phyloP scores from a whole-genome alignment of 2,113 vertebrate genomes.

The Chionomys nivalis region DNA sequence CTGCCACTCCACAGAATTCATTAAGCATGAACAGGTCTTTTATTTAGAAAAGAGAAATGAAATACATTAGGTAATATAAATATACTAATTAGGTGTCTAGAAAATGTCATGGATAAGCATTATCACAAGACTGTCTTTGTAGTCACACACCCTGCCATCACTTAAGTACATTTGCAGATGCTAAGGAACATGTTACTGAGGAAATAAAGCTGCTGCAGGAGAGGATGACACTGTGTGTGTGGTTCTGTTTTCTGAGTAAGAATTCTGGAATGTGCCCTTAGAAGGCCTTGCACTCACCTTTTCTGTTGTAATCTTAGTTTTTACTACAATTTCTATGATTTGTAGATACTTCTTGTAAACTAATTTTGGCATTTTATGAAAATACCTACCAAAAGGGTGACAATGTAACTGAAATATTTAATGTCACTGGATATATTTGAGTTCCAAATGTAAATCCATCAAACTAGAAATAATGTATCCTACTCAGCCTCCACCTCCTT shows the following conservation, averaged over 20 bases:
- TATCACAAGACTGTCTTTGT: background rate
- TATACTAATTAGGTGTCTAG: no score
- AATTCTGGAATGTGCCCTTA: background rate
- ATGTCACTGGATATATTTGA: conserved; percentile 10
- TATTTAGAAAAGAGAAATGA: background rate
- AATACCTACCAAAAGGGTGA: background rate
- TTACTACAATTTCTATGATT: background rate
- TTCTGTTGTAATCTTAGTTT: background rate
- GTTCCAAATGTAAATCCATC: conserved; percentile 36
- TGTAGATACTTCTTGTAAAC: background rate
- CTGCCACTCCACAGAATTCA: background rate
- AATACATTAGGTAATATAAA: background rate
- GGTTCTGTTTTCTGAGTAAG: background rate
- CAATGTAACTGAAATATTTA: background rate
- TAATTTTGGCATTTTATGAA: background rate
- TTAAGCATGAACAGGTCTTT: background rate
- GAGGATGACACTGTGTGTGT: background rate
- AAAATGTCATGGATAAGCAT: background rate
- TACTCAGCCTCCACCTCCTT: background rate
- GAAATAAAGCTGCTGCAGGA: background rate
- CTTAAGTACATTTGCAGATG: conserved; percentile 35
- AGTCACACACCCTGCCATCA: background rate
- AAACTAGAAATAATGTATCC: background rate
- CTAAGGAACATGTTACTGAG: conserved; percentile 18
- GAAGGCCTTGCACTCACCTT: background rate